A percentile compares a stretch with the other conserved stretches of the same genome.
Conservation (phyloP, 2,797 vertebrate species). For the Epinephelus coioides region DNA sequence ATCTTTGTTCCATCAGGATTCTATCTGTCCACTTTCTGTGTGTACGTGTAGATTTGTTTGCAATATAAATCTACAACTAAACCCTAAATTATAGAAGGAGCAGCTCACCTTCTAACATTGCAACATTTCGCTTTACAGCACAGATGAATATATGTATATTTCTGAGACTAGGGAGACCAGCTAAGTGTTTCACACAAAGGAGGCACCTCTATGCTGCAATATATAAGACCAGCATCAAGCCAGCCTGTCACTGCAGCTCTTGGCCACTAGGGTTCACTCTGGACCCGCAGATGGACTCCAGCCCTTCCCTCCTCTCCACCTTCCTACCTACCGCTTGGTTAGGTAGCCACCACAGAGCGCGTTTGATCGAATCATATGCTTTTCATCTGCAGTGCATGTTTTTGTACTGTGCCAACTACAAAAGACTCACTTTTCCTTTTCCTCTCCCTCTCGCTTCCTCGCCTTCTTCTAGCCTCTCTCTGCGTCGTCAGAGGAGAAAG, state of each 20-base stretch:
- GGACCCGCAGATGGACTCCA: conserved; percentile 48
- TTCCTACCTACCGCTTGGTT: conserved; percentile 69
- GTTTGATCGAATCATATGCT: conserved; percentile 87
- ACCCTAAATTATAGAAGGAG: neutral
- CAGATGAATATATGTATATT: neutral
- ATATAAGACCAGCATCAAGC: neutral
- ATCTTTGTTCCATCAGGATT: too few species aligned
- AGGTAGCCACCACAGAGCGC: conserved; percentile 82
- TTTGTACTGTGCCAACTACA: conserved; percentile 81
- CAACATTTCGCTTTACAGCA: neutral
- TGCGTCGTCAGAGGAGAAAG: conserved; percentile 57
- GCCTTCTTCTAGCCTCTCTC: conserved; percentile 51
- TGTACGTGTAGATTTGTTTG: neutral
- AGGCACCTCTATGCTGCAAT: conserved; percentile 24
- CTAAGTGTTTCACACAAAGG: neutral
- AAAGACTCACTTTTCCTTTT: conserved; percentile 75
- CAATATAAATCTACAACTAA: neutral
- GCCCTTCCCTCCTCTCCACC: conserved; percentile 45
- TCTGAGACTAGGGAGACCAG: too few species aligned
- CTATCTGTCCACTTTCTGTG: neutral
- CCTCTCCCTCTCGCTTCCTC: conserved; percentile 49
- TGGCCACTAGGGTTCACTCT: conserved; percentile 82
- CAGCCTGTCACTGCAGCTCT: conserved; percentile 40
- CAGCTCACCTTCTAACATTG: neutral
- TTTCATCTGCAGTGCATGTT: conserved; percentile 87